Evolutionary conservation across 2,888 invertebrate species (phyloP).

Genomic region (Margaritifera margaritifera): DNA sequence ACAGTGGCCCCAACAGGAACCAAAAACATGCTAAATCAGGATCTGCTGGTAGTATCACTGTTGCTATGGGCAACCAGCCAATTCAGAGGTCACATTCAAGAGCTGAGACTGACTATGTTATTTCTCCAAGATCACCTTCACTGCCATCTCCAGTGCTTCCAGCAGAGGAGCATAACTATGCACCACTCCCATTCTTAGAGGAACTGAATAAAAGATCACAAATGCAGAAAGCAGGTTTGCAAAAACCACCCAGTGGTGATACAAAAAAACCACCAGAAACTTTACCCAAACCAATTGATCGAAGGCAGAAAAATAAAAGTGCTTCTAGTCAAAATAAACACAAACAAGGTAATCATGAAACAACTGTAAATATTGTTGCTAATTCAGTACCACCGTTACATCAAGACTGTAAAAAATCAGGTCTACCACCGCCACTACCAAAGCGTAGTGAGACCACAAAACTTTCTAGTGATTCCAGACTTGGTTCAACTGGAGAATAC

Average conservation of each 20-base stretch:
- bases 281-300: slow-evolving; percentile 44
- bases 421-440: slow-evolving; percentile 61
- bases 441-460: slow-evolving; percentile 62
- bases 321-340: slow-evolving; percentile 23
- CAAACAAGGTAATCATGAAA: slow-evolving; percentile 12
- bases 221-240: slow-evolving; percentile 26
- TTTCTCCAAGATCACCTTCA: neutral
- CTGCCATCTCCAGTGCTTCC: neutral
- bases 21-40: slow-evolving; percentile 16
- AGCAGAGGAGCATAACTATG: slow-evolving; percentile 34
- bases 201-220: slow-evolving; percentile 48
- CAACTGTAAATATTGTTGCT: slow-evolving; percentile 2
- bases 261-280: slow-evolving; percentile 39
- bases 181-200: slow-evolving; percentile 56
- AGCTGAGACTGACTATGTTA: slow-evolving; percentile 2
- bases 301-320: slow-evolving; percentile 24
- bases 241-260: slow-evolving; percentile 5
- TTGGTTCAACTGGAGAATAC: slow-evolving; percentile 18
- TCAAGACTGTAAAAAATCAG: too few relatives aligned
- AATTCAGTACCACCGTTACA: neutral
- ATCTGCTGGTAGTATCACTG: slow-evolving; percentile 35
- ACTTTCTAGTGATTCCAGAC: slow-evolving; percentile 41
- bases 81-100: slow-evolving; percentile 11
- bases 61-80: slow-evolving; percentile 35
- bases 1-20: slow-evolving; percentile 21